These are phyloP conservation scores for Sebastes ruberrimus DNA, from an alignment of 2,797 vertebrate genomes.

Conservation along the genomic window DNA sequence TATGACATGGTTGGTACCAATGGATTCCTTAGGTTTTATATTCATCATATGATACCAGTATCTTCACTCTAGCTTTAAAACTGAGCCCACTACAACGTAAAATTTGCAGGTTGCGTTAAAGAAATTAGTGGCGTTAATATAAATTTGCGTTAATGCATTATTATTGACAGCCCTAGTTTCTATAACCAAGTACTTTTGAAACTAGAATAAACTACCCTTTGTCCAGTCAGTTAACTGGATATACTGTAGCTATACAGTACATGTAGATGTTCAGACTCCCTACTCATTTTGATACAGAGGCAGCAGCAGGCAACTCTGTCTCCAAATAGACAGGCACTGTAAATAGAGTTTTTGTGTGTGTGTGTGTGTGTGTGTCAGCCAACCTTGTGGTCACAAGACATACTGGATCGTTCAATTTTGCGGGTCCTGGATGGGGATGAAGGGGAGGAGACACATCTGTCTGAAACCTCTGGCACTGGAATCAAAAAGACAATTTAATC, in stretches of 20 bases:
- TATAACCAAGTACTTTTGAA: neutral
- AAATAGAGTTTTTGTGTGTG: neutral
- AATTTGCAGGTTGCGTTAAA: too few species aligned
- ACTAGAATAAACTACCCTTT: neutral
- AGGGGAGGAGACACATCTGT: constrained; percentile 77
- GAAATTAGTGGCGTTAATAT: too few species aligned
- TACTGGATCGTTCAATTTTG: constrained; percentile 75
- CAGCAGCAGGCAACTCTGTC: neutral
- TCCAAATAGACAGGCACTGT: neutral
- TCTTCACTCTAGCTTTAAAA: too few species aligned
- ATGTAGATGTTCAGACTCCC: neutral
- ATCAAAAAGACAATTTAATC: neutral
- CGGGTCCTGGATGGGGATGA: constrained; percentile 76
- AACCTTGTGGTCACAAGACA: constrained; percentile 81
- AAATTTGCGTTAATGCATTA: too few species aligned
- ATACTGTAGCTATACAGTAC: neutral
- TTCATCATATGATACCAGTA: too few species aligned
- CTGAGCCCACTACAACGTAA: too few species aligned
- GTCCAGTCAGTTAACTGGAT: neutral
- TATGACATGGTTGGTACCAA: too few species aligned
- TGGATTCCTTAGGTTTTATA: too few species aligned
- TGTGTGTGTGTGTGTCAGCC: constrained; percentile 2
- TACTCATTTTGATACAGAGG: neutral
- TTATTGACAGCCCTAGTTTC: too few species aligned
- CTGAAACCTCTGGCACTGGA: constrained; percentile 67